Evolutionary conservation across 2,797 vertebrate genomes (phyloP).

Genomic region (Chelmon rostratus): DNA sequence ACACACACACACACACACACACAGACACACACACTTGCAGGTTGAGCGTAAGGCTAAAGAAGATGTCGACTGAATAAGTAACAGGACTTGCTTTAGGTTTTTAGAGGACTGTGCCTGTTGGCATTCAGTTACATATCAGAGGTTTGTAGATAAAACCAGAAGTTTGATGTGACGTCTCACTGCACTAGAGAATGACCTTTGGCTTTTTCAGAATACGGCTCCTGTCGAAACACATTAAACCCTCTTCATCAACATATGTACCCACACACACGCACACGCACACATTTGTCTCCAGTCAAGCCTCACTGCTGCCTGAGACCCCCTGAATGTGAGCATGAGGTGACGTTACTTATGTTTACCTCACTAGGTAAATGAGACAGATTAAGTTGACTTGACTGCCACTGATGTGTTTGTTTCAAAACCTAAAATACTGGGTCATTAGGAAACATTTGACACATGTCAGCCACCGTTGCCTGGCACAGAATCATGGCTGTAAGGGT

Average conservation of each 20-base stretch:
- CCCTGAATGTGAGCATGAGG: background rate
- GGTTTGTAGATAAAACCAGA: slow-evolving; percentile 7
- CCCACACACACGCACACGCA: background rate
- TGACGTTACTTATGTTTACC: slow-evolving; percentile 27
- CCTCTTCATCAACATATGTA: slow-evolving; percentile 5
- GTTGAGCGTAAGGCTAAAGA: background rate
- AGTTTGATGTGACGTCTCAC: slow-evolving; percentile 21
- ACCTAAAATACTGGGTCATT: background rate
- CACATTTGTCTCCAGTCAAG: background rate
- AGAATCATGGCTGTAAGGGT: background rate
- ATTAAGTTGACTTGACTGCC: background rate
- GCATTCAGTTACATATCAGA: slow-evolving; percentile 5
- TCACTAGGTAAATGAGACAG: slow-evolving; percentile 29
- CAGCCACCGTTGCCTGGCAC: slow-evolving; percentile 4
- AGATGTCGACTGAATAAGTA: slow-evolving; percentile 15
- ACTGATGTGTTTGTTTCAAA: background rate
- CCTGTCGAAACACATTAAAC: slow-evolving; percentile 39
- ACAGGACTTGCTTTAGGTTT: background rate
- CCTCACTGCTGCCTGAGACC: too few relatives aligned
- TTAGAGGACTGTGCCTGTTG: slow-evolving; percentile 2
- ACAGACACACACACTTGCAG: slow-evolving; percentile 7
- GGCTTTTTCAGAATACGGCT: slow-evolving; percentile 4
- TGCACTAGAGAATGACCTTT: slow-evolving; percentile 28
- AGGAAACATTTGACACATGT: slow-evolving; percentile 31
- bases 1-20: slow-evolving; percentile 16